These are phyloP conservation scores for Seira sanloemensis DNA, from an alignment of 2,888 invertebrate species.

Conservation along the genomic window DNA sequence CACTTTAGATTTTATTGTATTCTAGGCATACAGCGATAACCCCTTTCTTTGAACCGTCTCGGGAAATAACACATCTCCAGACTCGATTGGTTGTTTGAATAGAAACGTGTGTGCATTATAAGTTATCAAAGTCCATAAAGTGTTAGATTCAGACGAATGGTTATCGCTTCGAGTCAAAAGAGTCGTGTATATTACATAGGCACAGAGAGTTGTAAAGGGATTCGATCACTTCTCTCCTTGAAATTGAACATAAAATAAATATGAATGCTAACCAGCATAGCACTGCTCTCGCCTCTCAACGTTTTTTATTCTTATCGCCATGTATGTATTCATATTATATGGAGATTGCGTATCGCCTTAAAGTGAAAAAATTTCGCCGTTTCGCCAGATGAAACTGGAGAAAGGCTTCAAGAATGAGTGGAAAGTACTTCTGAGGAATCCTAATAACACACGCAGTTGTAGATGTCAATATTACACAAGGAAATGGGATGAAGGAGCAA, in stretches of 20 bases:
- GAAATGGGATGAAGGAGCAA: conserved; percentile 37
- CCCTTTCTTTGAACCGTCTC: background rate
- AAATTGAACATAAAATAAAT: conserved; percentile 56
- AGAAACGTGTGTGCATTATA: conserved; percentile 39
- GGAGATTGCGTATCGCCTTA: conserved; percentile 36
- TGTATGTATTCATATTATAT: conserved; percentile 28
- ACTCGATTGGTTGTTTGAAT: conserved; percentile 46
- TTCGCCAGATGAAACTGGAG: conserved; percentile 21
- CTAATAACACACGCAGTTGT: conserved; percentile 8
- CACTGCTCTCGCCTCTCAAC: background rate
- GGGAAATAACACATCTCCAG: background rate
- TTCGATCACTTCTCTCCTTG: background rate
- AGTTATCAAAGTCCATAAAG: conserved; percentile 45
- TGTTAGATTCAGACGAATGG: conserved; percentile 54
- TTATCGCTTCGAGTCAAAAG: conserved; percentile 39
- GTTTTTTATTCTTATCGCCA: background rate
- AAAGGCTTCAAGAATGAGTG: conserved; percentile 41
- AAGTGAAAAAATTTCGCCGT: conserved; percentile 10
- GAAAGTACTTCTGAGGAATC: conserved; percentile 46
- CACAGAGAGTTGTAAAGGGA: background rate
- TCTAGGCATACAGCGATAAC: conserved; percentile 24
- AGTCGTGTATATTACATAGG: background rate
- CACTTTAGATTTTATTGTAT: conserved; percentile 56
- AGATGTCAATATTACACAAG: conserved; percentile 3
- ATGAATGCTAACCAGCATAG: conserved; percentile 48